Percentiles rank a stretch among this genome's conserved stretches.
Conservation (phyloP, 1,140 invertebrate genomes). For the Ganaspis sp. region DNA sequence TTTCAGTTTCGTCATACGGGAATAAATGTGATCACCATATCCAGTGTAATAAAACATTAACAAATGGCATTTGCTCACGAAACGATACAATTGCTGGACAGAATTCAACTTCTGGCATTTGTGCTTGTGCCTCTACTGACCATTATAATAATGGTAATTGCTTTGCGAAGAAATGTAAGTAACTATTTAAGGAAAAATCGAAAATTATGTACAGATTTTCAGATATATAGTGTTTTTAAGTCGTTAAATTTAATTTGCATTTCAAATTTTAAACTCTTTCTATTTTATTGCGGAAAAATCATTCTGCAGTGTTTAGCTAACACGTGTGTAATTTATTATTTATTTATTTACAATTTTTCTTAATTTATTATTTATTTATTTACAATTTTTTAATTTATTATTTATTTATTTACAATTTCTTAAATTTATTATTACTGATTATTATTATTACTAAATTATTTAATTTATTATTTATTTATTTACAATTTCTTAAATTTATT, state of each 20-base stretch:
- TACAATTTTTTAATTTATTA: too few relatives aligned
- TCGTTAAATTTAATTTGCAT: background rate
- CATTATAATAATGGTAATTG: constrained; percentile 13
- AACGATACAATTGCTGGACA: background rate
- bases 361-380: too few relatives aligned
- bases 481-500: too few relatives aligned
- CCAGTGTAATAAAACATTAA: background rate
- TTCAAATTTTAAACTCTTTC: background rate
- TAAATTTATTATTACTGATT: too few relatives aligned
- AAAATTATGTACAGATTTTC: background rate
- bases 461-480: too few relatives aligned
- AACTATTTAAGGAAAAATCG: background rate
- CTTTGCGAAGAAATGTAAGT: constrained; percentile 6
- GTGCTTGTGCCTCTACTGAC: background rate
- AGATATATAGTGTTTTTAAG: background rate
- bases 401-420: too few relatives aligned
- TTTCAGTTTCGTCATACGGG: constrained; percentile 12
- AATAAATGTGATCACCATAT: constrained; percentile 19
- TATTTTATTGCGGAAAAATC: background rate
- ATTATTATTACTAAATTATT: too few relatives aligned
- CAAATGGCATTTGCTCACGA: constrained; percentile 15
- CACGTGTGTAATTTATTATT: background rate
- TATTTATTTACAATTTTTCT: too few relatives aligned
- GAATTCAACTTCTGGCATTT: constrained; percentile 16
- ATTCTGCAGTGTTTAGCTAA: background rate